Base-by-base conservation (phyloP, 2,888 invertebrate genomes). In the Archips crataeganus region DNA sequence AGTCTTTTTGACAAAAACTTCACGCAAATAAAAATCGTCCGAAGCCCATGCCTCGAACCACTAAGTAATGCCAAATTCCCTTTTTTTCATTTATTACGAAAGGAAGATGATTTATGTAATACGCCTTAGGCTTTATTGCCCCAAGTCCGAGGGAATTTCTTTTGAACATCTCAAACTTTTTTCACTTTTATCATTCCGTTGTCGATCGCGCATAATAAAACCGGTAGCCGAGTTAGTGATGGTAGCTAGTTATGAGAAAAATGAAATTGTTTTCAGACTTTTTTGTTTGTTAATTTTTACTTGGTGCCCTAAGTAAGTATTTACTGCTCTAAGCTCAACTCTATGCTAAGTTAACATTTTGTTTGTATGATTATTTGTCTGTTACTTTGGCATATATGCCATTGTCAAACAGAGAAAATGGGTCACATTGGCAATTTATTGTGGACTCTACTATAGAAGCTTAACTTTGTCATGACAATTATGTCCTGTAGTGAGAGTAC, bases 31-130 rank as follows among this genome's bases (percentile, higher is more conserved):
- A 45, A 11, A 63, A 49, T 13, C 68, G 66, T 54, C 10, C 13
- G 6, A 15, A 62, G 69, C 51, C 47, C 60, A 13, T 64, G 64
- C 60, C 64, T 74, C 62, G 47, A 70, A 74, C 13, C 32, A 64
- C 63, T 74, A 85, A 87, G 86, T 84, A 87, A 23, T 83, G 79
- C 85, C 86, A 84, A 88, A 87, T 86, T 85, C 83, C 84, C 84
- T 87, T 87, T 77, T 72, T 87, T 89, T 87, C 90, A 88, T 92
- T 91, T 92, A 90, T 90, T 88, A 87, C 87, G 79, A 81, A 82
- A 88, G 87, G 85, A 86, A 85, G 86, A 92, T 92, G 92, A 92
- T 93, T 93, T 92, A 92, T 91, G 89, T 88, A 90, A 90, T 89
- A 87, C 86, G 84, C 85, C 85, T 87, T 85, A 88, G 88, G 82